Base-by-base conservation (phyloP, 2,888 invertebrate genomes). In the Orchestes rusci region DNA sequence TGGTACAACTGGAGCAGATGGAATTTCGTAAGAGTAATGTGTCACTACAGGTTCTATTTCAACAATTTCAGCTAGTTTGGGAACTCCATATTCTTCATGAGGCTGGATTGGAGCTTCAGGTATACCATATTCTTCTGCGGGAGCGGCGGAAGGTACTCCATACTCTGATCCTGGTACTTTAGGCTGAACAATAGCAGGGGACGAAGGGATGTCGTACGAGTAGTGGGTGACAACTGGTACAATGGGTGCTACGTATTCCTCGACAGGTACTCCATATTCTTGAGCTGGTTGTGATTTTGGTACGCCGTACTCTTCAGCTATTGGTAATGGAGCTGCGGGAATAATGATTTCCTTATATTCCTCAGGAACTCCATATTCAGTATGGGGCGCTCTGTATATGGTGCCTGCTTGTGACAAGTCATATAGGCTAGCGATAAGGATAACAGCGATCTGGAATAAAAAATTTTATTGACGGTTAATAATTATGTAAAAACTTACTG, bases 51-150 rank as follows among this genome's bases (percentile, higher is more conserved):
- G 34, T 32, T 39, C 27, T 18, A 20, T 16, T 32, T 15, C 17
- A 2, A 8, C 17, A 20, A 20, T 15, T 10, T 31, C 15, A n/a
- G n/a, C 33, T 2, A 19, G 12, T 7, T 39, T 8, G 3, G 36
- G 43, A 20, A 39, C 36, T 20, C 39, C 43, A 28, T 48, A 48
- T 39, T 47, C 43, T 16, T 43, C 35, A 15, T 43, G 35, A 12
- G 35, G 5, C 5, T 7, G 23, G 23, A 23, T 23, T 7, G 23
- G 48, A 18, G 32, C 28, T 19, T 29, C 19, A 18, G 48, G 43
- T 4, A 39, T 30, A 17, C 23, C 40, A 33, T 40, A 20, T 23
- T 43, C 36, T 16, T 19, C 44, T 12, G 16, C 33, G 10, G 38
- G 27, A 20, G 16, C 43, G 3, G 20, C 32, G 12, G 30, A 4